These are phyloP conservation scores for Drosophila bunnanda DNA, from an alignment of 2,888 invertebrate genomes.

Conservation along the genomic window DNA sequence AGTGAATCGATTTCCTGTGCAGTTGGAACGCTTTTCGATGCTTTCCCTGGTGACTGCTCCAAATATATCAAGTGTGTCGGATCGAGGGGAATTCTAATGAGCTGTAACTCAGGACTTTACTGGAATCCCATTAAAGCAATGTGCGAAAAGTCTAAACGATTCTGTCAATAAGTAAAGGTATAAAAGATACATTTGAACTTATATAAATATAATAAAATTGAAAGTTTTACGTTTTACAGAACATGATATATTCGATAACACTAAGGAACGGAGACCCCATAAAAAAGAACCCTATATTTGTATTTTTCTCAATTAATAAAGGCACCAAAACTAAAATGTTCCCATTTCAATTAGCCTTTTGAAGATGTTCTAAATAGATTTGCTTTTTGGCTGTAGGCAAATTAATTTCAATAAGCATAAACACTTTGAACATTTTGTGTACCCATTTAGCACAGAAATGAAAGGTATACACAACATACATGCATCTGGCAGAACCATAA, in stretches of 20 bases:
- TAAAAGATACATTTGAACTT: not conserved
- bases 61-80: constrained; percentile 24
- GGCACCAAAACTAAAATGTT: not conserved
- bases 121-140: constrained; percentile 21
- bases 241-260: not conserved
- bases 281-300: not conserved
- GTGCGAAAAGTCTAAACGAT: constrained; percentile 18
- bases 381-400: constrained; percentile 62
- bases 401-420: constrained; percentile 63
- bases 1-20: constrained; percentile 6
- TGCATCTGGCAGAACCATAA: not conserved
- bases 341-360: constrained; percentile 1
- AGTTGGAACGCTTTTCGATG: constrained; percentile 13
- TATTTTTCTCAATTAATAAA: constrained; percentile 2
- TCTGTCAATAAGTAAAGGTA: constrained; percentile 16
- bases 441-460: constrained; percentile 32
- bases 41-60: constrained; percentile 18
- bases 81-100: constrained; percentile 15
- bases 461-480: constrained; percentile 19
- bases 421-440: constrained; percentile 35
- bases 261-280: not conserved
- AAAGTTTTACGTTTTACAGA: constrained; percentile 15
- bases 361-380: constrained; percentile 71
- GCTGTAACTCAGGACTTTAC: constrained; percentile 21
- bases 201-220: no score